phyloP scores from a whole-genome alignment of 1,140 invertebrate genomes.

The Maconellicoccus hirsutus region DNA sequence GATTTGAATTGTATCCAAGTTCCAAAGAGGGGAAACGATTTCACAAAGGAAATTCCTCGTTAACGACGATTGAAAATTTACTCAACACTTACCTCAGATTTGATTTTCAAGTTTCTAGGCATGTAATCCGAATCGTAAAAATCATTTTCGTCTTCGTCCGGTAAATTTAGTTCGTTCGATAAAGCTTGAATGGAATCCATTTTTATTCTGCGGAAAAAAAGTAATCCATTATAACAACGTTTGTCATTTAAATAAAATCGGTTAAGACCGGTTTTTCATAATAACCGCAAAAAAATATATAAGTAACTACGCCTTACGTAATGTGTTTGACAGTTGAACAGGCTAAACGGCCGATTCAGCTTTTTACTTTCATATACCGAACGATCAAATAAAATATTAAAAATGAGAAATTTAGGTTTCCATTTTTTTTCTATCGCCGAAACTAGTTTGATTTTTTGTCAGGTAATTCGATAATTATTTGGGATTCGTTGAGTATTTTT shows the following conservation, averaged over 20 bases:
- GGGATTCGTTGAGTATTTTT: no score
- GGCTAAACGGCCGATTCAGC: not conserved
- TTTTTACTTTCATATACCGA: not conserved
- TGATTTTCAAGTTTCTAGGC: not conserved
- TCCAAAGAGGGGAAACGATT: not conserved
- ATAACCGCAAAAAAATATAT: not conserved
- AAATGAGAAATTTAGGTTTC: no score
- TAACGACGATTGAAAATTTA: not conserved
- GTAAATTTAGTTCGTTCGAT: conserved; percentile 5
- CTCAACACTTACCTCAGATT: not conserved
- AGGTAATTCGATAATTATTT: no score
- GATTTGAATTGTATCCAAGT: not conserved
- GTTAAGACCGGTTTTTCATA: not conserved
- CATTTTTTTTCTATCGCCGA: no score
- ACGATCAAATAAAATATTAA: no score
- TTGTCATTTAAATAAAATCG: conserved; percentile 5
- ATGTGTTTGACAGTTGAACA: not conserved
- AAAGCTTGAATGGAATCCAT: conserved; percentile 11
- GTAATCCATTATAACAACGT: not conserved
- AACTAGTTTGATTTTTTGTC: no score
- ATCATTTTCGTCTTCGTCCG: conserved; percentile 12
- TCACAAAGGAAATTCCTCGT: not conserved
- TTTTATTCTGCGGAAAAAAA: conserved; percentile 7
- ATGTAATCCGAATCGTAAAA: conserved; percentile 5
- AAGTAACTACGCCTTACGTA: not conserved